phyloP scores from a whole-genome alignment of 2,113 vertebrate species.

The Tauraco erythrolophus region DNA sequence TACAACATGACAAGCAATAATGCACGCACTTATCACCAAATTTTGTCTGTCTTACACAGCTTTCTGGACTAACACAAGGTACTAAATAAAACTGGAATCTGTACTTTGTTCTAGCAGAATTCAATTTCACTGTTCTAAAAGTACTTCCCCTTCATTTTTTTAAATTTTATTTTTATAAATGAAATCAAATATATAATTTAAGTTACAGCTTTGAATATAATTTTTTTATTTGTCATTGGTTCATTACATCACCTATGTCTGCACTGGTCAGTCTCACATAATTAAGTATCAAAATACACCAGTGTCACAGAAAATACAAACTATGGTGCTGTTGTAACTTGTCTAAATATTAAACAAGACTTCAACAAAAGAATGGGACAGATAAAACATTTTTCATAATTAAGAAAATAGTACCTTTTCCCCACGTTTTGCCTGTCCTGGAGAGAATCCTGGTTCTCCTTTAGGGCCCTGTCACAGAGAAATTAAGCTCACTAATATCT shows the following conservation, averaged over 20 bases:
- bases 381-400: neutral
- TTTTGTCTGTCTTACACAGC: neutral
- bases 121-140: neutral
- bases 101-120: neutral
- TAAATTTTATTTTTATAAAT: neutral
- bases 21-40: neutral
- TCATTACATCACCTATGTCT: neutral
- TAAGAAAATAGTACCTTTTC: conserved; percentile 83
- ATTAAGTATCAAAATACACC: neutral
- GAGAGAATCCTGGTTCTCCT: conserved; percentile 93
- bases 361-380: neutral
- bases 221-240: neutral
- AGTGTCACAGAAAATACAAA: neutral
- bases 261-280: neutral
- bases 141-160: neutral
- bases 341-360: neutral
- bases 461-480: conserved; percentile 85
- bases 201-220: neutral
- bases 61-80: neutral
- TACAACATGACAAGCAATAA: accelerated
- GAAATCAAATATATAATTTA: neutral
- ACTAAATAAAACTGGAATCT: neutral
- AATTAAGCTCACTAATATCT: neutral
- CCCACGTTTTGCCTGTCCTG: conserved; percentile 86
- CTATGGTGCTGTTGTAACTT: neutral